phyloP scores from a whole-genome alignment of 2,888 invertebrate genomes.

The Pyrochroa serraticornis region DNA sequence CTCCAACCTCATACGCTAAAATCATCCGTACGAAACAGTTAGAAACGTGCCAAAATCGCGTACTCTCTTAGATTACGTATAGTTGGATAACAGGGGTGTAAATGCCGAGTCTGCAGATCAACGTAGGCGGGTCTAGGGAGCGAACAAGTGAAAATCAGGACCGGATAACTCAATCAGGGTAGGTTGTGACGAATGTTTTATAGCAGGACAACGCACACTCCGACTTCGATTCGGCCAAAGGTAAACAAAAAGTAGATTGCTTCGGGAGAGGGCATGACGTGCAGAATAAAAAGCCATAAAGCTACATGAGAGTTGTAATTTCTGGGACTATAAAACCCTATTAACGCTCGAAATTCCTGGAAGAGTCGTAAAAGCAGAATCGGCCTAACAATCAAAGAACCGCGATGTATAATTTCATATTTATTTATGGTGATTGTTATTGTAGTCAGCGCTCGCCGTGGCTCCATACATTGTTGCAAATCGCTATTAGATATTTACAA shows the following conservation, averaged over 20 bases:
- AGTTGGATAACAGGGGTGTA: slow-evolving; percentile 29
- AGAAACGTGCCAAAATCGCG: slow-evolving; percentile 13
- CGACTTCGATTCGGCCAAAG: background rate
- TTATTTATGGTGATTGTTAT: background rate
- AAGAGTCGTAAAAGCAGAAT: slow-evolving; percentile 22
- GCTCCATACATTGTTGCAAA: too few species aligned
- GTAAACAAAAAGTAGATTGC: background rate
- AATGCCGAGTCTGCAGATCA: slow-evolving; percentile 32
- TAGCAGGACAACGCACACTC: slow-evolving; percentile 5
- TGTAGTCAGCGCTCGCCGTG: too few species aligned
- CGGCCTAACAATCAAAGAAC: slow-evolving; percentile 19
- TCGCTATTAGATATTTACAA: too few species aligned
- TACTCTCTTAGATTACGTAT: slow-evolving; percentile 5
- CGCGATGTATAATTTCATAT: slow-evolving; percentile 12
- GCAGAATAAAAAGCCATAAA: slow-evolving; percentile 10
- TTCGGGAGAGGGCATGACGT: slow-evolving; percentile 4
- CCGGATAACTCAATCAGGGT: slow-evolving; percentile 51
- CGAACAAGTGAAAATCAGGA: slow-evolving; percentile 55
- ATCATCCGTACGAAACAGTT: background rate
- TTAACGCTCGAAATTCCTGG: slow-evolving; percentile 14
- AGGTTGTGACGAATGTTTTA: slow-evolving; percentile 38
- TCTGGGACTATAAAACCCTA: slow-evolving; percentile 20
- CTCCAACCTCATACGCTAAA: slow-evolving; percentile 3
- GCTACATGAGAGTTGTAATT: slow-evolving; percentile 18
- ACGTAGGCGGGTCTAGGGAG: slow-evolving; percentile 34